Base-by-base conservation (phyloP, 2,797 vertebrate genomes). In the Dallia pectoralis region DNA sequence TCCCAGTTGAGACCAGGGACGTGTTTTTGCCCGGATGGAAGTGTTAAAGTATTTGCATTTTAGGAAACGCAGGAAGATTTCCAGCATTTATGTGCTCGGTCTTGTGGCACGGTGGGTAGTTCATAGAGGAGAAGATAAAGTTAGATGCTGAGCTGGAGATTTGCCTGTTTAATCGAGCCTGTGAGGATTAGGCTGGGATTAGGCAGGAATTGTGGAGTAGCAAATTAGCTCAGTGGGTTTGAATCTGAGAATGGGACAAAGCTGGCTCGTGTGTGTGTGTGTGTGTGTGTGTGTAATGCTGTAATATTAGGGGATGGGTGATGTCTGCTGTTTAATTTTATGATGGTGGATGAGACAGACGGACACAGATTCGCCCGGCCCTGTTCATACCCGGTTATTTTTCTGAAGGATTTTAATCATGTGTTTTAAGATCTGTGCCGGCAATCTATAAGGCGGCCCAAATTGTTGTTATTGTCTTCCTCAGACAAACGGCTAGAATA, bases 211-310 rank as follows among this genome's bases (percentile, higher is more conserved):
- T 85, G 85, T 72, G 74, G 89, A 89, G 88, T 79, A 83, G 89
- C 88, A 93, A 93, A 93, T 93, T 93, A 93, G 90, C 93, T 85
- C 53, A 63, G 83, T 84, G 89, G 89, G 81, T 84, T 88, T 92
- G 93, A 93, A 94, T 93, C 90, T 89, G 84, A 82, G 83, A 88
- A 85, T 78, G 81, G 79, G 85, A 86, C 86, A 85, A 84, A 89
- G 82, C 84, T 69, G 76, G 77, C 87, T 81, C 62, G 81, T 72
- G 86, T 72, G 81, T 85, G 86, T 86, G 84, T 83, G n/a, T n/a
- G 40, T 7, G 15, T 16, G 40, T 27, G 4, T 29, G 56, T 69
- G 47, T 51, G 69, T 62, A 73, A 73, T 67, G n/a, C 44, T 61
- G 16, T 70, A 49, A 74, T 62, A 69, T 68, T 33, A n/a, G 62